A percentile compares a stretch with the other conserved stretches of the same genome.
phyloP scores from a whole-genome alignment of 2,113 vertebrate genomes.

The Mellivora capensis region DNA sequence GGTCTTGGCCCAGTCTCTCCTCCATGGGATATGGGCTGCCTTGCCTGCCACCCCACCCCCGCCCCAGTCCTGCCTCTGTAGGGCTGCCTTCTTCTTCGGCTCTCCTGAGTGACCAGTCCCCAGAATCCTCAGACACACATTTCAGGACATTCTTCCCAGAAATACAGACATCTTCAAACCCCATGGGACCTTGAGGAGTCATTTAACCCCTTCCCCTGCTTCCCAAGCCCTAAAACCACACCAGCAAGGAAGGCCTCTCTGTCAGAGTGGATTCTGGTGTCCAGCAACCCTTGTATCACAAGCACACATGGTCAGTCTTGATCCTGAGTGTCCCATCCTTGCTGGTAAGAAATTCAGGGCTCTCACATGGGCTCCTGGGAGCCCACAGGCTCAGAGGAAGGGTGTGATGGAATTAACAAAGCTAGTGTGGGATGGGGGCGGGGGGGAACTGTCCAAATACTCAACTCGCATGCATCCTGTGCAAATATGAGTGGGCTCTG shows the following conservation, averaged over 20 bases:
- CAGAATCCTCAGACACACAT: not conserved
- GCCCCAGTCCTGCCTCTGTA: not conserved
- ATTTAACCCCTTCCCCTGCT: not conserved
- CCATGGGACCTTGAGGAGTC: not conserved
- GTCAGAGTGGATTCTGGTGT: not conserved
- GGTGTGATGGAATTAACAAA: not conserved
- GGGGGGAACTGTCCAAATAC: not conserved
- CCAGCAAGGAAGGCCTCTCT: not conserved
- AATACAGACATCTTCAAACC: not conserved
- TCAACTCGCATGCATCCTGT: not conserved
- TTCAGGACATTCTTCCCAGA: not conserved
- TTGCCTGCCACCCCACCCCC: not conserved
- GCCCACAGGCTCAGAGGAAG: rapidly evolving
- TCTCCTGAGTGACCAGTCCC: too few species aligned
- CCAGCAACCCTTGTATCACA: not conserved
- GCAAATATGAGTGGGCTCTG: not conserved
- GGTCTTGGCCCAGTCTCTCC: not conserved
- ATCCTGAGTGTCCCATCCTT: not conserved
- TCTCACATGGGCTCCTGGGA: rapidly evolving
- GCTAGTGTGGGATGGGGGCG: not conserved
- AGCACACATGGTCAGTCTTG: too few species aligned
- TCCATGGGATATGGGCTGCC: not conserved
- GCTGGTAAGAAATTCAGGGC: rapidly evolving
- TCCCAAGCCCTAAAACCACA: not conserved
- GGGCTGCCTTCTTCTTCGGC: not conserved